Percentiles rank a stretch among this genome's conserved stretches.
These are phyloP conservation scores for Eidolon helvum DNA, from an alignment of 2,113 vertebrate species.

Conservation along the genomic window DNA sequence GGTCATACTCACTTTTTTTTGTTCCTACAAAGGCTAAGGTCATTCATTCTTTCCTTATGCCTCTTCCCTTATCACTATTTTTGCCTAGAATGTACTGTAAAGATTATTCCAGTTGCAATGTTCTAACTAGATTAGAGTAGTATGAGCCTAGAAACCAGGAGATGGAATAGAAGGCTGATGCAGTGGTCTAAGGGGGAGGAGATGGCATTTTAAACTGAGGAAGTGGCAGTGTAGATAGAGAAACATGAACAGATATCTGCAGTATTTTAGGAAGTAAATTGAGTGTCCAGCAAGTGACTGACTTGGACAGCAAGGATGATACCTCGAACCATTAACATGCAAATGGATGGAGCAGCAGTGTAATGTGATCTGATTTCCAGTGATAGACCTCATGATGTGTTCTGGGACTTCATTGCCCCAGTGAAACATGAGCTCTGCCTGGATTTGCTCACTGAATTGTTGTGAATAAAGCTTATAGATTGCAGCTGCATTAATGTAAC, in stretches of 20 bases:
- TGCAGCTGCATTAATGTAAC: constrained; percentile 37
- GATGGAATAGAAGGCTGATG: not conserved
- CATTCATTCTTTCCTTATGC: not conserved
- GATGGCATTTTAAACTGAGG: not conserved
- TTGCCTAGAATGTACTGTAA: not conserved
- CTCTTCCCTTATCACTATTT: not conserved
- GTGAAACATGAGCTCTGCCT: not conserved
- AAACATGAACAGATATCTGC: not conserved
- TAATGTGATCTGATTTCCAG: not conserved
- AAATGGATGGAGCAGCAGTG: not conserved
- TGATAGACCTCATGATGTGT: not conserved
- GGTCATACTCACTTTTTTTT: not conserved
- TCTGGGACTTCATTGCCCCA: not conserved
- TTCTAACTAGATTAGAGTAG: not conserved
- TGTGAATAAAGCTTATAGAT: constrained; percentile 20
- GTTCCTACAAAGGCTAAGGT: not conserved
- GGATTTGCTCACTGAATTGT: not conserved
- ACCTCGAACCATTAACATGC: not conserved
- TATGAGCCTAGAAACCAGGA: not conserved
- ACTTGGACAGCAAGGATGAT: not conserved
- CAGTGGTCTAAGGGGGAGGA: not conserved
- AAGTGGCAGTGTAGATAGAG: not conserved
- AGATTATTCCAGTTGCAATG: not conserved
- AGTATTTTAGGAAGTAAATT: not conserved
- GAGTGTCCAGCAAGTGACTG: not conserved